These are phyloP conservation scores for Sylvietta virens DNA, from an alignment of 2,113 vertebrate species.

Conservation along the genomic window DNA sequence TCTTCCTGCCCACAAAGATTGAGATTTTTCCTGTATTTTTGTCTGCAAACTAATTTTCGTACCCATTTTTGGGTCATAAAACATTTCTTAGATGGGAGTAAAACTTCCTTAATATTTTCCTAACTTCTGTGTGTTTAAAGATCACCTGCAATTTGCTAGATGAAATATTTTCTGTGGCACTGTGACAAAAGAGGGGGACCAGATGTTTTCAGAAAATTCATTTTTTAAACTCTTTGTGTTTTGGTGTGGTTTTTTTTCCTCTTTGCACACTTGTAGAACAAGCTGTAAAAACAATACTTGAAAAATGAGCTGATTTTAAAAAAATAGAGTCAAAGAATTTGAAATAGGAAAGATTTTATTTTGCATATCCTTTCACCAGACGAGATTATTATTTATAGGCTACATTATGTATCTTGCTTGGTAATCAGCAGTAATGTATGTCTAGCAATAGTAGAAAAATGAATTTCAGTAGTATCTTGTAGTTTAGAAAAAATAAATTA, in stretches of 20 bases:
- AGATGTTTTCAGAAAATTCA: slow-evolving; percentile 16
- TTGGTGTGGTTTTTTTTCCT: not conserved
- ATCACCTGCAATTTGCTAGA: slow-evolving; percentile 22
- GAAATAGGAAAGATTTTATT: slow-evolving; percentile 37
- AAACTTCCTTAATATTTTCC: not conserved
- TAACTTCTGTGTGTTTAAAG: slow-evolving; percentile 18
- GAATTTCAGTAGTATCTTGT: slow-evolving; percentile 33
- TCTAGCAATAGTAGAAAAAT: slow-evolving; percentile 47
- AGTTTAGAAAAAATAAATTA: slow-evolving; percentile 52
- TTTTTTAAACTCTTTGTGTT: not conserved
- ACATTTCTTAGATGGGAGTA: not conserved
- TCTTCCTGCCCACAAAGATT: not conserved
- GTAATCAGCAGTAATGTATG: slow-evolving; percentile 50
- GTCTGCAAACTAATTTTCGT: not conserved
- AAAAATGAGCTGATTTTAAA: slow-evolving; percentile 37
- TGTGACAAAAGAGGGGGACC: slow-evolving; percentile 11
- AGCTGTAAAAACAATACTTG: slow-evolving; percentile 56
- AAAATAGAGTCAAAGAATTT: not conserved
- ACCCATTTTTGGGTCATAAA: not conserved
- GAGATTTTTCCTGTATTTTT: not conserved
- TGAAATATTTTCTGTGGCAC: slow-evolving; percentile 46
- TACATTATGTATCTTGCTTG: slow-evolving; percentile 46
- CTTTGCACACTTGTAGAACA: slow-evolving; percentile 37
- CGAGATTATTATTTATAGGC: slow-evolving; percentile 57
- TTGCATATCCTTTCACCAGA: slow-evolving; percentile 27